Evolutionary conservation across 1,140 invertebrate species (phyloP).

Genomic region (Drosophila gunungcola): DNA sequence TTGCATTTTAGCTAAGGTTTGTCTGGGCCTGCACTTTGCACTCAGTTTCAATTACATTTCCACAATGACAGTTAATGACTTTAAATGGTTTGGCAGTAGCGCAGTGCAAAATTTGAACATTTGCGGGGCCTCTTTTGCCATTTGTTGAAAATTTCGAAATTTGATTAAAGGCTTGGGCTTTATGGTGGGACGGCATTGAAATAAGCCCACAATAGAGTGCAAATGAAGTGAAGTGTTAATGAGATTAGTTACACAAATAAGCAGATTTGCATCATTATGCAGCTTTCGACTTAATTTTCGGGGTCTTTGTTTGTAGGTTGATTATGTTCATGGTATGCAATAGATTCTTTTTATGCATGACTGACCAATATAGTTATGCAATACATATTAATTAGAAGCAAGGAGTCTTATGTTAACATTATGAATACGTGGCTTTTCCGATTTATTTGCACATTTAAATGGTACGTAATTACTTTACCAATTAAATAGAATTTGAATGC

Average conservation of each 20-base stretch:
- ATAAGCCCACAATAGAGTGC: conserved; percentile 4
- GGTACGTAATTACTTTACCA: too few species aligned
- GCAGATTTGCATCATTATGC: neutral
- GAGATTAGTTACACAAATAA: conserved; percentile 26
- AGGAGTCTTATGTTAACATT: neutral
- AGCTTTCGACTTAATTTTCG: conserved; percentile 11
- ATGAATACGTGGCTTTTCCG: neutral
- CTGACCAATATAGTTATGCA: neutral
- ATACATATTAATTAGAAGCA: neutral
- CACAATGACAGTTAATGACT: conserved; percentile 29
- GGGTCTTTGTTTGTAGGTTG: conserved; percentile 5
- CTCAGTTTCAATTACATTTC: conserved; percentile 32
- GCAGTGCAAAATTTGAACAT: conserved; percentile 17
- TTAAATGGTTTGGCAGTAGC: conserved; percentile 5
- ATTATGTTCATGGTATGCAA: conserved; percentile 2
- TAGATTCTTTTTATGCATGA: conserved; percentile 2
- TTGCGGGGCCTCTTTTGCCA: conserved; percentile 3
- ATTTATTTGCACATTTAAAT: too few species aligned
- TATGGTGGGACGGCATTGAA: conserved; percentile 2
- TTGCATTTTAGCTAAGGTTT: conserved; percentile 11
- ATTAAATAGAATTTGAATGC: too few species aligned
- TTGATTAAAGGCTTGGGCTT: conserved; percentile 2
- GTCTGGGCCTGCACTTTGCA: conserved; percentile 4
- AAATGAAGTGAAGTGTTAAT: conserved; percentile 44
- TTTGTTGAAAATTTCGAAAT: conserved; percentile 6